Base-by-base conservation (phyloP, 2,797 vertebrate genomes). In the Halcyon smyrnensis region DNA sequence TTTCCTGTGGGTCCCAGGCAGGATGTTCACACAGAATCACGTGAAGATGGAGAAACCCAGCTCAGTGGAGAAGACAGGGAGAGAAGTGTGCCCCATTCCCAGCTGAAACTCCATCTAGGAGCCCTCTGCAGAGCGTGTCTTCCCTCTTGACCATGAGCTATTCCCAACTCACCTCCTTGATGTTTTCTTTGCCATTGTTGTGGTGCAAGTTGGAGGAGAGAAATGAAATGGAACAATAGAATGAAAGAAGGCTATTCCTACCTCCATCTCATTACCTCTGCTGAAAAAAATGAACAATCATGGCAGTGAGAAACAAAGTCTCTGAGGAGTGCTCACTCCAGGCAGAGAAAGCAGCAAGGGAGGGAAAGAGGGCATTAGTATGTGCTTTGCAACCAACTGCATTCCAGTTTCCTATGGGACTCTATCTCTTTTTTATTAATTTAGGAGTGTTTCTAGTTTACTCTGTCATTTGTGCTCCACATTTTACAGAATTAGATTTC, bases 251-350 rank as follows among this genome's bases (percentile, higher is more conserved):
- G 19, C n/a, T 62, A 60, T 70, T 70, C 36, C 73, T 96, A 81
- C 51, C 65, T 88, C 18, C 0, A 70, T 91, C 91, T 95, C 86
- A 73, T 95, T 80, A 89, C 36, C 86, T 54, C 60, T 75, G 54
- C 84, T 73, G 68, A 83, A 95, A 91, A 91, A 96, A 95, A 77
- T 16, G 71, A 89, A 81, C 88, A 87, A 60, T 65, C 89, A 23
- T 8, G 69, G 57, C 89, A 89, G 81, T 41, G 73, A 86, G 86
- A 85, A 93, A 91, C 62, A 89, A 59, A 95, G 88, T 68, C 84
- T 95, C 88, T 56, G 54, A 96, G 88, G 82, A 87, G 16, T 12
- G 75, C 32, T 92, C 57, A 78, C 81, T 85, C 71, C 63, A 87
- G 89, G 65, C 94, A 92, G 84, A 86, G 77, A 77, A 87, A 84